Percentiles rank a stretch among this genome's conserved stretches.
Conservation (phyloP, 2,888 invertebrate species). For the Heteromurus nitidus region DNA sequence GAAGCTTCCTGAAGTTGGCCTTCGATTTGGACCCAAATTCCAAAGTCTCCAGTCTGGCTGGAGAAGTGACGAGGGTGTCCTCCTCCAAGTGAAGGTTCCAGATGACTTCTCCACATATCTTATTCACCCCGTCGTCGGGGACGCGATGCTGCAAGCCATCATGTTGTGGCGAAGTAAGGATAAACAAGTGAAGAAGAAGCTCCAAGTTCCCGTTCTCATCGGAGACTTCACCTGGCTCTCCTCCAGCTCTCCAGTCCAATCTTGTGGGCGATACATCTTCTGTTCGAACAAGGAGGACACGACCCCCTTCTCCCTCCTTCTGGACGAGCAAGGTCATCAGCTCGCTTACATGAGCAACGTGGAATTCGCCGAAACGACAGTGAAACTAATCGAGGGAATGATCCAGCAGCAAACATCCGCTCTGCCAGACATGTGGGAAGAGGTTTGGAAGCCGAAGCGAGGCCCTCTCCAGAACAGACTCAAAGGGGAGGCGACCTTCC, state of each 20-base stretch:
- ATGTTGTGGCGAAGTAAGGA: too few species aligned
- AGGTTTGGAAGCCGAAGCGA: slow-evolving; percentile 4
- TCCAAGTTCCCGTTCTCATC: neutral
- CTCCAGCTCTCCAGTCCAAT: neutral
- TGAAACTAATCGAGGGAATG: neutral
- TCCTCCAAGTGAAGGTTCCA: neutral
- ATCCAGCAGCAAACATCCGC: neutral
- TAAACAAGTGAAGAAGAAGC: neutral
- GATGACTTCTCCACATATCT: neutral
- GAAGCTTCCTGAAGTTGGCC: slow-evolving; percentile 17
- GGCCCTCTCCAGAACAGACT: neutral
- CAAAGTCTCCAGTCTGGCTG: slow-evolving; percentile 14
- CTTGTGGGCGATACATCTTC: neutral
- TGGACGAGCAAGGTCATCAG: neutral
- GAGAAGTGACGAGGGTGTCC: neutral
- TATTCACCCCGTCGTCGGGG: neutral
- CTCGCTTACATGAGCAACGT: slow-evolving; percentile 1
- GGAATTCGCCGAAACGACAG: slow-evolving; percentile 18
- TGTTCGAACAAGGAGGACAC: neutral
- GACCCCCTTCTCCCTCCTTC: neutral
- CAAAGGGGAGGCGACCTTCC: neutral
- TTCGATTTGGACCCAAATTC: slow-evolving; percentile 35
- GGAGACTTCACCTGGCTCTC: slow-evolving; percentile 11
- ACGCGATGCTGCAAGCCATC: neutral
- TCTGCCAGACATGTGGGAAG: slow-evolving; percentile 35